Base-by-base conservation (phyloP, 1,140 invertebrate species). In the Streblospio benedicti region DNA sequence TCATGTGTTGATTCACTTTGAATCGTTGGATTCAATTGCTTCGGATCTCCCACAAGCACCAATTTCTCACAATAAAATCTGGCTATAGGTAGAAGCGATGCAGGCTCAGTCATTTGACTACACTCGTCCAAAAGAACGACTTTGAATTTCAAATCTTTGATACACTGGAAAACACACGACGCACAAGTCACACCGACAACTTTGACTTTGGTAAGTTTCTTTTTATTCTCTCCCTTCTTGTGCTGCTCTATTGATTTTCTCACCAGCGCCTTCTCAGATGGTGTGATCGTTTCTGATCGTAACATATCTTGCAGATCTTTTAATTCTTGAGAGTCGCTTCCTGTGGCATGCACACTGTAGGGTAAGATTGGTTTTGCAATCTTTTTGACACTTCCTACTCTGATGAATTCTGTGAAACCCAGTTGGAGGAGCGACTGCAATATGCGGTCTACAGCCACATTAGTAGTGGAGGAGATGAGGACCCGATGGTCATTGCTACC, bases 61-160 rank as follows among this genome's bases (percentile, higher is more conserved):
- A 73, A 59, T 63, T 72, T 73, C 38, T 71, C 62, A 66, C 71
- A 73, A 30, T 57, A 47, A 55, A 68, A 71, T 47, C 67, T 67
- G 27, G 70, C 69, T 9, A 73, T 62, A 49, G 71, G 71, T 25
- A 73, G 66, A 28, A 73, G 58, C 5, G 71, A 72, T 0, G 69
- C 62, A 25, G 71, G 71, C 43, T 73, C 71, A 41, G 70, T 73
- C 69, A 73, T 72, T 65, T 73, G 71, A 61, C 70, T 72, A 59
- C 68, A 68, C 51, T 73, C 71, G 60, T 73, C 71, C 27, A 73
- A 59, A 30, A 73, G 44, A 25, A 73, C 69, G 52, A 73, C 61
- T 70, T 9, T 68, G 60, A 72, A 73, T 32, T 59, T 57, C 60
- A 73, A 66, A 5, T 68, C 65, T 31, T 72, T 63, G 30, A 73